Conservation (phyloP, 2,113 vertebrate species). For the Ramphastos sulfuratus region DNA sequence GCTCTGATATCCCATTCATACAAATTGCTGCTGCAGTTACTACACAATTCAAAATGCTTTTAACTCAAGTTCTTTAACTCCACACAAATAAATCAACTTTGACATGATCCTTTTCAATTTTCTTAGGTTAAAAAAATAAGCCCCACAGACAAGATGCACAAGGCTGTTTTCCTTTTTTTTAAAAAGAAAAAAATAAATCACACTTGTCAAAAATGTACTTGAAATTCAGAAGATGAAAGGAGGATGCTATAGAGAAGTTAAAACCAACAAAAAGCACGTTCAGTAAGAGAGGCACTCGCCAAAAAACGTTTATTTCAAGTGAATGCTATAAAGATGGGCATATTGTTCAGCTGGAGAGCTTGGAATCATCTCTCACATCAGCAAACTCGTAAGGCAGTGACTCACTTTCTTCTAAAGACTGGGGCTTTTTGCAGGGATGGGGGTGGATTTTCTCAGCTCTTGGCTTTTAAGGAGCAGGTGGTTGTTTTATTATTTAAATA, state of each 20-base stretch:
- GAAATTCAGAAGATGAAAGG: conserved; percentile 27
- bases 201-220: neutral
- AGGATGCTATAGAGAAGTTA: neutral
- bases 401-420: neutral
- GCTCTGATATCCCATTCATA: neutral
- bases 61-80: neutral
- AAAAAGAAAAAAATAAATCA: neutral
- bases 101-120: conserved; percentile 16
- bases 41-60: conserved; percentile 36
- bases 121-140: neutral
- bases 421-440: neutral
- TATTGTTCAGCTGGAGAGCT: neutral
- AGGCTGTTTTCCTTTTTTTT: neutral
- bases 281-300: neutral
- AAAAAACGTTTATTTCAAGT: neutral
- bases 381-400: neutral
- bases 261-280: neutral
- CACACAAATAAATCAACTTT: conserved; percentile 5
- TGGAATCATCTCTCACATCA: neutral
- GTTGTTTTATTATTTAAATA: conserved; percentile 44
- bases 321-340: neutral
- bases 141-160: neutral
- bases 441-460: neutral
- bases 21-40: conserved; percentile 5
- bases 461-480: conserved; percentile 24